phyloP scores from a whole-genome alignment of 1,140 invertebrate species.

The Dinothrombium tinctorium region DNA sequence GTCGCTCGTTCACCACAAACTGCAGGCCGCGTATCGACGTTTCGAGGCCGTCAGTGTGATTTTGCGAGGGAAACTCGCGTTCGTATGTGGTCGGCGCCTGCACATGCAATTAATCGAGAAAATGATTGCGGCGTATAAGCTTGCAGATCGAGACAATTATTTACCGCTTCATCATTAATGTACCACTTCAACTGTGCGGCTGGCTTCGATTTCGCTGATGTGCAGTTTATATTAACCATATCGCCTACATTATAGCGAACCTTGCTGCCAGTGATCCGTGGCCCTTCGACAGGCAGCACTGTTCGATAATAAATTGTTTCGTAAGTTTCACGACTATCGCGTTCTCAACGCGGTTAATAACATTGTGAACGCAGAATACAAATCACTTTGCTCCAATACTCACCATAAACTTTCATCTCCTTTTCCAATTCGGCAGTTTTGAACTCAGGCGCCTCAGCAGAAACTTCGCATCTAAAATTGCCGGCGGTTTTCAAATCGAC shows the following conservation, averaged over 20 bases:
- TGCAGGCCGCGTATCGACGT: slow-evolving; percentile 17
- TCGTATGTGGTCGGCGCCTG: not conserved
- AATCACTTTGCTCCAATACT: too few relatives aligned
- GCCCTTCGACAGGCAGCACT: slow-evolving; percentile 17
- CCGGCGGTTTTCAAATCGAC: slow-evolving; percentile 18
- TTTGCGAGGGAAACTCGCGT: not conserved
- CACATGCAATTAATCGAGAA: not conserved
- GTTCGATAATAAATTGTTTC: not conserved
- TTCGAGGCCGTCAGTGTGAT: slow-evolving; percentile 14
- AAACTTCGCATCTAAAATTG: slow-evolving; percentile 47
- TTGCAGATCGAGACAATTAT: not conserved
- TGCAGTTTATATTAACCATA: slow-evolving; percentile 15
- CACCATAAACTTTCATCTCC: slow-evolving; percentile 47
- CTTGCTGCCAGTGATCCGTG: slow-evolving; percentile 15
- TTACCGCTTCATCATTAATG: slow-evolving; percentile 14
- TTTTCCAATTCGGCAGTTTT: slow-evolving; percentile 43
- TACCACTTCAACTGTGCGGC: slow-evolving; percentile 15
- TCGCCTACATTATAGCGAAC: slow-evolving; percentile 12
- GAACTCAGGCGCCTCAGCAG: slow-evolving; percentile 56
- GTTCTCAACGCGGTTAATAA: not conserved
- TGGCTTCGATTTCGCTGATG: slow-evolving; percentile 16
- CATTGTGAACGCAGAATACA: too few relatives aligned
- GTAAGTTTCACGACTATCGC: not conserved
- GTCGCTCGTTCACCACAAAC: slow-evolving; percentile 17
- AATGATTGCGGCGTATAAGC: not conserved